These are phyloP conservation scores for Fulica atra DNA, from an alignment of 2,113 vertebrate genomes.

Conservation along the genomic window DNA sequence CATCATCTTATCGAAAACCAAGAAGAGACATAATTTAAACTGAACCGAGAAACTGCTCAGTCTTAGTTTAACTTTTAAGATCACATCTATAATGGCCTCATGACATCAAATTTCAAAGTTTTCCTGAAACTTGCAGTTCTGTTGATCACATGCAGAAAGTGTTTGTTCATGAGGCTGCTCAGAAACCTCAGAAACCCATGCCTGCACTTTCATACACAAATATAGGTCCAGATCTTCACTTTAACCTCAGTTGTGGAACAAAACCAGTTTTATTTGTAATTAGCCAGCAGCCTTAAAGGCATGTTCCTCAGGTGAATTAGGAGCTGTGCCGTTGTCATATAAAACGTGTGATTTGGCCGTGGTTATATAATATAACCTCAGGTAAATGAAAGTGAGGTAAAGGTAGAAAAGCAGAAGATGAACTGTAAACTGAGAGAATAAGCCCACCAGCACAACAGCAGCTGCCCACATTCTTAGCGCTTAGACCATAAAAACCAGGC, in stretches of 20 bases:
- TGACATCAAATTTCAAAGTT: neutral
- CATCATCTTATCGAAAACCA: neutral
- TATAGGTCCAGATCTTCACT: neutral
- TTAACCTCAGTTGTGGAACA: neutral
- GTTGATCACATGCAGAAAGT: neutral
- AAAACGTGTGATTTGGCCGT: neutral
- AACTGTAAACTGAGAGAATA: neutral
- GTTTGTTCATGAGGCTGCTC: neutral
- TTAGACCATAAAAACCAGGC: neutral
- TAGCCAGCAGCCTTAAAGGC: neutral
- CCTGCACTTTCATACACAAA: neutral
- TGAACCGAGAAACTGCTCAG: neutral
- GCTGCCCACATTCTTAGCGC: neutral
- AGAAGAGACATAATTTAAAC: neutral
- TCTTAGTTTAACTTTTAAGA: neutral
- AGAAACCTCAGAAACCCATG: neutral
- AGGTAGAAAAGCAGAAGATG: conserved; percentile 15
- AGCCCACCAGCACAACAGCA: conserved; percentile 7
- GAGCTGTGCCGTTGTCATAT: neutral
- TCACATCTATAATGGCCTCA: neutral
- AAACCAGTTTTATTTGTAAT: neutral
- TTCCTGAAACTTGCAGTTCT: neutral
- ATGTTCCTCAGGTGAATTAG: neutral
- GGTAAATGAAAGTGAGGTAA: neutral
- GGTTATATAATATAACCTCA: neutral